Percentiles rank a stretch among this genome's conserved stretches.
These are phyloP conservation scores for Aradus depressus DNA, from an alignment of 2,888 invertebrate genomes.

Conservation along the genomic window DNA sequence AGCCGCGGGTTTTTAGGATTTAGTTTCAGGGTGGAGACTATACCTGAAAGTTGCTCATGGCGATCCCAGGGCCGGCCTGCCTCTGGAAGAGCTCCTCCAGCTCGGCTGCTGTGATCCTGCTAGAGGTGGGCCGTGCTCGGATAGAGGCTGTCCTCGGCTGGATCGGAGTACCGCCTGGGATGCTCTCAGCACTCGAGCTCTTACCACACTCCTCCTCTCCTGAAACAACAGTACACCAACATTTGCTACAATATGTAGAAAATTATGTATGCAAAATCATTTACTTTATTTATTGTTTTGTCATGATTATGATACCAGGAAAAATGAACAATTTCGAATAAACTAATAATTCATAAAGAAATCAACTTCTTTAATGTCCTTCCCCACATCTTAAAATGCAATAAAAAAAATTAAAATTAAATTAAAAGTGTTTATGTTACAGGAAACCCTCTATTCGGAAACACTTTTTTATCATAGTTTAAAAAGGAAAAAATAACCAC, in stretches of 20 bases:
- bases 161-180: constrained; percentile 42
- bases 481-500: too few species aligned
- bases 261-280: too few species aligned
- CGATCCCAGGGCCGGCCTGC: constrained; percentile 47
- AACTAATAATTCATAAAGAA: too few species aligned
- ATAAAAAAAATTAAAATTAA: too few species aligned
- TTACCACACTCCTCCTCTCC: constrained; percentile 35
- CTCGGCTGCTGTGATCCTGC: constrained; percentile 81
- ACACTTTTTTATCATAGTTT: too few species aligned
- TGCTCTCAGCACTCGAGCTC: constrained; percentile 58
- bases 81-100: constrained; percentile 86
- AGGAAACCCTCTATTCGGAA: too few species aligned
- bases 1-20: too few species aligned
- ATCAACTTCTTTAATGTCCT: too few species aligned
- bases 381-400: too few species aligned
- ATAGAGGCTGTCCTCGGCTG: constrained; percentile 84
- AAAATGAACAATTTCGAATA: constrained; percentile 8
- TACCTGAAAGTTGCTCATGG: constrained; percentile 30
- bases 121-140: constrained; percentile 73
- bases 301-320: too few species aligned
- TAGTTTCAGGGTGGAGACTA: too few species aligned
- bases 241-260: not conserved
- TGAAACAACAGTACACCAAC: constrained; percentile 36
- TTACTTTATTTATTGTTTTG: not conserved
- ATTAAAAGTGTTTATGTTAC: too few species aligned